A percentile compares a stretch with the other conserved stretches of the same genome.
These are phyloP conservation scores for Coturnix japonica DNA, from an alignment of 2,113 vertebrate species.

Conservation along the genomic window DNA sequence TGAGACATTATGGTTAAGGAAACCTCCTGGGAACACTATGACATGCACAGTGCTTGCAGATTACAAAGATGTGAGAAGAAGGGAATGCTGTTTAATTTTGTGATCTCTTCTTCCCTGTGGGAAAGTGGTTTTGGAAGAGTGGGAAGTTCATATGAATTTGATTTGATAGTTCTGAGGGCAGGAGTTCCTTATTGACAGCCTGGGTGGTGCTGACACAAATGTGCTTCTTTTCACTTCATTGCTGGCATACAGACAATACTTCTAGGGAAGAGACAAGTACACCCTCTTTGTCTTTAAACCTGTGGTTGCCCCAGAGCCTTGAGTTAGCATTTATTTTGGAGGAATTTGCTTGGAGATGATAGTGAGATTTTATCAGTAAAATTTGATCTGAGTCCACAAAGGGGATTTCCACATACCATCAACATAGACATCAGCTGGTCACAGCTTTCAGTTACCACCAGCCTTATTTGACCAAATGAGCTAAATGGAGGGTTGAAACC, in stretches of 20 bases:
- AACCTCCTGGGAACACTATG: not conserved
- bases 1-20: constrained; percentile 19
- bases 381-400: not conserved
- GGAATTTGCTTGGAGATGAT: not conserved
- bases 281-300: not conserved
- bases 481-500: not conserved
- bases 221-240: not conserved
- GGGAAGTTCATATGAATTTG: not conserved
- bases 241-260: not conserved
- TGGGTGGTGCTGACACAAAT: not conserved
- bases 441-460: not conserved
- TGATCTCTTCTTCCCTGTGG: not conserved
- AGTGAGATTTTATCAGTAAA: not conserved
- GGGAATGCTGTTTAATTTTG: not conserved
- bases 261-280: not conserved
- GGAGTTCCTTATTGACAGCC: not conserved
- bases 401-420: not conserved
- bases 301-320: not conserved
- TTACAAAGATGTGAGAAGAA: not conserved
- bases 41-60: not conserved
- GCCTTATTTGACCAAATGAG: not conserved
- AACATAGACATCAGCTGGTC: not conserved
- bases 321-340: not conserved
- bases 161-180: constrained; percentile 1
- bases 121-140: constrained; percentile 19